Percentiles rank a stretch among this genome's conserved stretches.
Evolutionary conservation across 1,140 invertebrate species (phyloP).

Genomic region (Physella acuta): DNA sequence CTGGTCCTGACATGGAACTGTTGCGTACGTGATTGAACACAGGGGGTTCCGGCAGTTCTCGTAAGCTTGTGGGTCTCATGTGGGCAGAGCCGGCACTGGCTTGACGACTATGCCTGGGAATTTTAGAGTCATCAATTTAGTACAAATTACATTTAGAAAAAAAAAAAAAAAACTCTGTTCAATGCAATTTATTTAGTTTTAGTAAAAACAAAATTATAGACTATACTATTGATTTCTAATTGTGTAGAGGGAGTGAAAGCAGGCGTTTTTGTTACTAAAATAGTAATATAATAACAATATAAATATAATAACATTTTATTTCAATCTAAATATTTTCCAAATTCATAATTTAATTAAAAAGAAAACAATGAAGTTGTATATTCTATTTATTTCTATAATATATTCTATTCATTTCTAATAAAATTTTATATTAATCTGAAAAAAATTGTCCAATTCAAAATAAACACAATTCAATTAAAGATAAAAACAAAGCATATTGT

Average conservation of each 20-base stretch:
- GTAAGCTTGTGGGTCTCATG: slow-evolving; percentile 34
- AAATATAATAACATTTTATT: too few relatives aligned
- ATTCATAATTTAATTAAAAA: not conserved
- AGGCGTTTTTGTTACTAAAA: not conserved
- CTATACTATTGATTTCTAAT: not conserved
- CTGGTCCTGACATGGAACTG: slow-evolving; percentile 16
- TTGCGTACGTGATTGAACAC: slow-evolving; percentile 24
- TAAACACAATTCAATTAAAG: not conserved
- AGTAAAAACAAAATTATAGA: not conserved
- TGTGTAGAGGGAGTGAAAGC: not conserved
- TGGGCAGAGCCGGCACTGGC: slow-evolving; percentile 28
- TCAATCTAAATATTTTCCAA: too few relatives aligned
- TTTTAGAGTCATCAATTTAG: not conserved
- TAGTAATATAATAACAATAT: not conserved
- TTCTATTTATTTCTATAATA: not conserved
- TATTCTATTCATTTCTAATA: not conserved
- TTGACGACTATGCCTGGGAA: slow-evolving; percentile 30
- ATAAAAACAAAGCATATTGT: not conserved
- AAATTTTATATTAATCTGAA: not conserved
- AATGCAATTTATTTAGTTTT: not conserved
- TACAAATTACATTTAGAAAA: not conserved
- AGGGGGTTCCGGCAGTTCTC: slow-evolving; percentile 38
- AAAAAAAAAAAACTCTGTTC: not conserved
- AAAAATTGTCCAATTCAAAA: not conserved
- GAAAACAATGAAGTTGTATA: not conserved